A percentile compares a stretch with the other conserved stretches of the same genome.
Evolutionary conservation across 2,888 invertebrate species (phyloP).

Genomic region (Ochropacha duplaris): DNA sequence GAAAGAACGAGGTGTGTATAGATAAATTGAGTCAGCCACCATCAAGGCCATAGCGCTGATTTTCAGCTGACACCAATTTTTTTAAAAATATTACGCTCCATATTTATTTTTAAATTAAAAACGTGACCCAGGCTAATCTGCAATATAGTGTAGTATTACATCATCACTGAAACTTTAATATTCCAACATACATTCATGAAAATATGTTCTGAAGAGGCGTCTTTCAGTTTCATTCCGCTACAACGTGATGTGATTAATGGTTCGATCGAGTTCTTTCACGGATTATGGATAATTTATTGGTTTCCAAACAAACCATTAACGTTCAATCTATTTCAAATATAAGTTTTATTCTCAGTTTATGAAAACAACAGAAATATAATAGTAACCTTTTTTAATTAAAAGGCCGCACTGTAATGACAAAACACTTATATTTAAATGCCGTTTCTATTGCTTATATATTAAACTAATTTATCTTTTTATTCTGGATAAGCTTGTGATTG

Average conservation of each 20-base stretch:
- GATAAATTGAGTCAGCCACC: too few relatives aligned
- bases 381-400: too few relatives aligned
- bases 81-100: too few relatives aligned
- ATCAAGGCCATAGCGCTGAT: too few relatives aligned
- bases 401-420: too few relatives aligned
- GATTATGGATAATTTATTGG: conserved; percentile 1
- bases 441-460: too few relatives aligned
- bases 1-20: too few relatives aligned
- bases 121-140: too few relatives aligned
- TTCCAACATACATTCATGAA: not conserved
- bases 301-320: not conserved
- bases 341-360: not conserved
- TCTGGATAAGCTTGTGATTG: too few relatives aligned
- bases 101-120: not conserved
- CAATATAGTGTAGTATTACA: not conserved
- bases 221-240: not conserved
- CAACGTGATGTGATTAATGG: conserved; percentile 6
- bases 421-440: too few relatives aligned
- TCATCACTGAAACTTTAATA: conserved; percentile 2
- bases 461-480: too few relatives aligned
- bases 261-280: conserved; percentile 1
- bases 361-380: not conserved
- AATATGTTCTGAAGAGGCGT: not conserved
- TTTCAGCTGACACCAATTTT: too few relatives aligned
- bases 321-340: not conserved